Conservation (phyloP, 2,113 vertebrate genomes). For the Sitta europaea region DNA sequence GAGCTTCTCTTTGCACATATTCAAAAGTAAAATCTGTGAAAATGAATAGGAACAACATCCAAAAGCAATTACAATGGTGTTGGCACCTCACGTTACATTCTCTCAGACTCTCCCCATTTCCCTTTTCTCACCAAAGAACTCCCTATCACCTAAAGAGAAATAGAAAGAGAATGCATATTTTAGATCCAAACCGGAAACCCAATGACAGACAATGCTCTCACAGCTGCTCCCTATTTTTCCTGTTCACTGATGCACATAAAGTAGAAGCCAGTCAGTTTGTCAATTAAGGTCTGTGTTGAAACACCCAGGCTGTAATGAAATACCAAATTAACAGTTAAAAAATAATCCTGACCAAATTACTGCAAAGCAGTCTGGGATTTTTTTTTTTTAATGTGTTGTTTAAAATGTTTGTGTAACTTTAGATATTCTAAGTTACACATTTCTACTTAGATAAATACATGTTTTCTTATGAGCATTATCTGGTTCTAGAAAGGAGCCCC, state of each 20-base stretch:
- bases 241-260: constrained; percentile 55
- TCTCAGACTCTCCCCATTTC: background rate
- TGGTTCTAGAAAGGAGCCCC: background rate
- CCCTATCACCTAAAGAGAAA: constrained; percentile 10
- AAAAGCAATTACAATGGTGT: background rate
- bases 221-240: constrained; percentile 60
- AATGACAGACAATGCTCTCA: constrained; percentile 44
- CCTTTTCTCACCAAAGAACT: constrained; percentile 3
- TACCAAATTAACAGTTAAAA: constrained; percentile 19
- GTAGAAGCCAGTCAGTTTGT: constrained; percentile 40
- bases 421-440: background rate
- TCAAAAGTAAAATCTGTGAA: constrained; percentile 94
- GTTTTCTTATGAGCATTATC: background rate
- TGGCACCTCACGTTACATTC: background rate
- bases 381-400: background rate
- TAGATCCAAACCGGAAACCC: constrained; percentile 42
- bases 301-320: constrained; percentile 24
- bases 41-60: constrained; percentile 32
- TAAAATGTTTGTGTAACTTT: background rate
- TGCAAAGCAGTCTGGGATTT: background rate
- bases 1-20: constrained; percentile 93
- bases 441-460: background rate
- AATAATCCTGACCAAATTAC: background rate
- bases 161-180: constrained; percentile 39
- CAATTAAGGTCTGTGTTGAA: constrained; percentile 43